A percentile compares a stretch with the other conserved stretches of the same genome.
These are phyloP conservation scores for Myotis myotis DNA, from an alignment of 2,797 vertebrate species.

Conservation along the genomic window DNA sequence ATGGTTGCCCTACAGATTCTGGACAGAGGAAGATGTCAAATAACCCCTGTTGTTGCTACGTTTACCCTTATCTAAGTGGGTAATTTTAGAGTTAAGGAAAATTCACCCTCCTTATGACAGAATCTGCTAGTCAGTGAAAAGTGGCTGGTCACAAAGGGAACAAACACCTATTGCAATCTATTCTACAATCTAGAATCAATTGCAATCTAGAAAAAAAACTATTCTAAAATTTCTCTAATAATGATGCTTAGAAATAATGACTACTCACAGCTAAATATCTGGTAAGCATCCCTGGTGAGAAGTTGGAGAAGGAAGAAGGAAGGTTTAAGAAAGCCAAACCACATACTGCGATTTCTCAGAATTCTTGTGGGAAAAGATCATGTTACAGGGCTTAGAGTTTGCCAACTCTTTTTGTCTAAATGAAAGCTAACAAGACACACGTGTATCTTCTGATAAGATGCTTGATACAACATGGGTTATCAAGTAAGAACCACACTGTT, in stretches of 20 bases:
- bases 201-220: too few species aligned
- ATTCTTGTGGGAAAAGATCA: conserved; percentile 30
- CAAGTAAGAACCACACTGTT: not conserved
- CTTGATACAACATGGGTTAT: not conserved
- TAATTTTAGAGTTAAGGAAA: not conserved
- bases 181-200: too few species aligned
- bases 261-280: not conserved
- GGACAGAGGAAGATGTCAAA: not conserved
- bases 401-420: not conserved
- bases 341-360: not conserved
- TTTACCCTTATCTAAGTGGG: not conserved
- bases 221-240: not conserved
- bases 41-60: not conserved
- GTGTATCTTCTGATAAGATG: not conserved
- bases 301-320: not conserved
- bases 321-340: not conserved
- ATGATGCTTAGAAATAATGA: not conserved
- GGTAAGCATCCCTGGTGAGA: not conserved
- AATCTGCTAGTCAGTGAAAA: not conserved
- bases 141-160: not conserved
- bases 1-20: not conserved
- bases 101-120: not conserved
- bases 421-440: not conserved
- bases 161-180: not conserved
- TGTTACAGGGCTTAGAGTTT: not conserved